phyloP scores from a whole-genome alignment of 2,113 vertebrate genomes.

The Atlantisia rogersi region DNA sequence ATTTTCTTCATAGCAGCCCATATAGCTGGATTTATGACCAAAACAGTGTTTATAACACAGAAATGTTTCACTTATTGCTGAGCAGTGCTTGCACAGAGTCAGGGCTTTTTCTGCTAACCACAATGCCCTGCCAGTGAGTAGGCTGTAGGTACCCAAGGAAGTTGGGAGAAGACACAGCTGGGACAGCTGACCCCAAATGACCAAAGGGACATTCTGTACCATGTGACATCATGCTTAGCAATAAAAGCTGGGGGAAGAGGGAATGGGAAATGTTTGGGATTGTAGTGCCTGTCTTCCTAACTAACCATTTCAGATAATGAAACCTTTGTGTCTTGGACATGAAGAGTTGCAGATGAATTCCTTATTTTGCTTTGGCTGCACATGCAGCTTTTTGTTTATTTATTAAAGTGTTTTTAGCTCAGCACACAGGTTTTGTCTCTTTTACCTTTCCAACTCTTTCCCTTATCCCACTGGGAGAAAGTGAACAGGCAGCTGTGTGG shows the following conservation, averaged over 20 bases:
- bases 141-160: background rate
- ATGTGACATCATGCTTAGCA: accelerated
- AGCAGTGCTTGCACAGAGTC: accelerated
- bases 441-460: background rate
- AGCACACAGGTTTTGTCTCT: background rate
- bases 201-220: background rate
- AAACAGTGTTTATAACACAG: background rate
- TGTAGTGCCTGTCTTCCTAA: background rate
- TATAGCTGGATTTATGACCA: background rate
- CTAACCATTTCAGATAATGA: background rate
- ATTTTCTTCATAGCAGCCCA: background rate
- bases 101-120: background rate
- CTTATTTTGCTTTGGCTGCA: background rate
- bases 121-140: too few relatives aligned
- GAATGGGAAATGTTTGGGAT: accelerated
- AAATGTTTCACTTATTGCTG: background rate
- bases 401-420: background rate
- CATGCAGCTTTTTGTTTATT: background rate
- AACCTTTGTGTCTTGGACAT: background rate
- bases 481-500: background rate
- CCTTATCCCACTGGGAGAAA: too few relatives aligned
- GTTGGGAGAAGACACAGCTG: background rate
- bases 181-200: background rate
- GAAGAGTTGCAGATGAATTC: background rate
- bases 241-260: background rate